Percentiles rank a stretch among this genome's conserved stretches.
These are phyloP conservation scores for cat (Felis catus) DNA, from an alignment of 2,113 vertebrate species.

Conservation along the genomic window DNA sequence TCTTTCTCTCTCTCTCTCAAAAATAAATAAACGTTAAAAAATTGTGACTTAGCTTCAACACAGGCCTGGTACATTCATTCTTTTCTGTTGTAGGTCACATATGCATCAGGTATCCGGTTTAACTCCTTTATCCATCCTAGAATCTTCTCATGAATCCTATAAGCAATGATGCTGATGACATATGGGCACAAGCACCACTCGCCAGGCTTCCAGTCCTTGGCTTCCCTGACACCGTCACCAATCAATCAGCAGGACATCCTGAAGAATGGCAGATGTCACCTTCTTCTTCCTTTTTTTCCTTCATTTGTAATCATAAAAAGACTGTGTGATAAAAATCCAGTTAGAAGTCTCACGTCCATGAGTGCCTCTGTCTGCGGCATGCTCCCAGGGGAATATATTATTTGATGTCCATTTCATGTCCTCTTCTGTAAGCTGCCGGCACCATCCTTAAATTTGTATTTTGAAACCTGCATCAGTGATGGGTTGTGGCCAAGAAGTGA, in stretches of 20 bases:
- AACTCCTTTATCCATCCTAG: background rate
- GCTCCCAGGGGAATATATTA: background rate
- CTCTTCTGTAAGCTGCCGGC: slow-evolving; percentile 8
- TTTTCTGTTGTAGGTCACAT: background rate
- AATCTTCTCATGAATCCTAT: background rate
- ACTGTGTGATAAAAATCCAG: slow-evolving; percentile 33
- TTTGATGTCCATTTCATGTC: background rate
- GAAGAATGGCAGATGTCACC: background rate
- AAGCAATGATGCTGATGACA: background rate
- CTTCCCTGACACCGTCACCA: background rate
- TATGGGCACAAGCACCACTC: background rate
- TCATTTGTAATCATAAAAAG: slow-evolving; percentile 38
- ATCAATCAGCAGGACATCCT: background rate
- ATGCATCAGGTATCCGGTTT: background rate
- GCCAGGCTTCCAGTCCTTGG: background rate
- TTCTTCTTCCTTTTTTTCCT: background rate
- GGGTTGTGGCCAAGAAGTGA: background rate
- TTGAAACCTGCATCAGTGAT: background rate
- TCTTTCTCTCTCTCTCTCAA: too few relatives aligned
- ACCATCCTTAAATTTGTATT: background rate
- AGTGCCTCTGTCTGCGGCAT: background rate
- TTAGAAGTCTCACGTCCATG: background rate
- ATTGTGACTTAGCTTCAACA: background rate
- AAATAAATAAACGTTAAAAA: too few relatives aligned
- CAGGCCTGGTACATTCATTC: background rate